Percentiles rank a stretch among this genome's conserved stretches.
Conservation (phyloP, 2,888 invertebrate species). For the Prosapia bicincta region DNA sequence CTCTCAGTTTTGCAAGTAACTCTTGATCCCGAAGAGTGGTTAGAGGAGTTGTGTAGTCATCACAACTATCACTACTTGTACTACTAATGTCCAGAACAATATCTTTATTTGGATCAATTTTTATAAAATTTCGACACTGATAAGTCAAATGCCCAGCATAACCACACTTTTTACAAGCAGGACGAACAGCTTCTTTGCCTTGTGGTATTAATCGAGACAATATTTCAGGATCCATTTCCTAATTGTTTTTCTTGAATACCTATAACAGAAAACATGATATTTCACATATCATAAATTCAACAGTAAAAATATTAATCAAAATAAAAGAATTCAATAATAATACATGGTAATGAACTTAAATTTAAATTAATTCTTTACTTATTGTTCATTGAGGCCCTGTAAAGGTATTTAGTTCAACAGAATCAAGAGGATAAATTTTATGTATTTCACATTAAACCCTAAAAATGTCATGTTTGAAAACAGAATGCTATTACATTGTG, state of each 20-base stretch:
- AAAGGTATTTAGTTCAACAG: no score
- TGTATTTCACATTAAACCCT: no score
- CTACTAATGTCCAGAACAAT: slow-evolving; percentile 91
- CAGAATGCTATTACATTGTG: no score
- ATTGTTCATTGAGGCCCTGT: no score
- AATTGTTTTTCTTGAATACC: neutral
- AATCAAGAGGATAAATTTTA: no score
- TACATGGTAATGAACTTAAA: no score
- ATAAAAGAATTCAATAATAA: no score
- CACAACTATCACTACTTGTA: slow-evolving; percentile 85
- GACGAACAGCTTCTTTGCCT: slow-evolving; percentile 72
- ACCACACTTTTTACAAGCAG: slow-evolving; percentile 93
- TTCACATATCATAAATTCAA: no score
- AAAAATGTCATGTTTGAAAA: no score
- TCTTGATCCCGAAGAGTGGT: slow-evolving; percentile 77
- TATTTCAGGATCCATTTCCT: slow-evolving; percentile 49
- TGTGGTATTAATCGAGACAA: slow-evolving; percentile 53
- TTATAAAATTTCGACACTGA: slow-evolving; percentile 93
- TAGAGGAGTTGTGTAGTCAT: slow-evolving; percentile 78
- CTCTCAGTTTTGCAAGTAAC: slow-evolving; percentile 64
- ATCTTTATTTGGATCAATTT: slow-evolving; percentile 88
- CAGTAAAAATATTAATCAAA: no score
- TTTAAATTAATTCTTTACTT: no score
- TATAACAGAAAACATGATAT: no score
- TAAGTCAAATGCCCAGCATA: slow-evolving; percentile 95